Evolutionary conservation across 2,113 vertebrate genomes (phyloP), one percentile per base, ranked within the genome.

Genomic region (Myanophis thanlyinensis): DNA sequence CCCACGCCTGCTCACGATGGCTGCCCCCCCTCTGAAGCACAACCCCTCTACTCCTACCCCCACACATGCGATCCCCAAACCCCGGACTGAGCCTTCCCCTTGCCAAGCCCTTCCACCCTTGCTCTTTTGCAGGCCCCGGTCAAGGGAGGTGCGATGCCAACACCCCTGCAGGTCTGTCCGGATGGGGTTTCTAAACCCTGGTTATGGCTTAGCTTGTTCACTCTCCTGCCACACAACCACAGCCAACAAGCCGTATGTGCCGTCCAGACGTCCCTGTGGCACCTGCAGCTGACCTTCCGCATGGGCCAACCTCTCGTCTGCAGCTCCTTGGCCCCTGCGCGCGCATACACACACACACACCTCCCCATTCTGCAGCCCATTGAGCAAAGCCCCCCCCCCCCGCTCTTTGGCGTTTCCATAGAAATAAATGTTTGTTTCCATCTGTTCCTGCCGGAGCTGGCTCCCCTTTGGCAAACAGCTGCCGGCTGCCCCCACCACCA

Each of bases 381-480:
- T 94, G 88, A 97, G 96, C 56, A 93, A 93, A 96, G 93, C 96
- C 95, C 93, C 88, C 49, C 92, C 93, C 95, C 95, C 96, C 90
- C 90, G 85, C 94, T 54, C 95, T 97, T 97, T 97, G 96, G 85
- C 11, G 97, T 98, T 97, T 96, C 98, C 97, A 98, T 97, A 94
- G 97, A 93, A 96, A 98, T 97, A 95, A 96, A 97, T 97, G 97
- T 98, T 98, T 98, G 97, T 97, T 98, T 97, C 95, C 96, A 94
- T 95, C 97, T 95, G 89, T 96, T 97, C 97, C 96, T 85, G 95
- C 96, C 96, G 91, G 96, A 96, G 96, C 96, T 96, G 95, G 91
- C 96, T 96, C 92, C 94, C 5, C 35, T 40, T 20, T 20, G 92
- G 25, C 0, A 93, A 98, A 95, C 97, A 98, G 97, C 96, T 97